phyloP scores from a whole-genome alignment of 2,113 vertebrate genomes.

The Tragelaphus imberbis region DNA sequence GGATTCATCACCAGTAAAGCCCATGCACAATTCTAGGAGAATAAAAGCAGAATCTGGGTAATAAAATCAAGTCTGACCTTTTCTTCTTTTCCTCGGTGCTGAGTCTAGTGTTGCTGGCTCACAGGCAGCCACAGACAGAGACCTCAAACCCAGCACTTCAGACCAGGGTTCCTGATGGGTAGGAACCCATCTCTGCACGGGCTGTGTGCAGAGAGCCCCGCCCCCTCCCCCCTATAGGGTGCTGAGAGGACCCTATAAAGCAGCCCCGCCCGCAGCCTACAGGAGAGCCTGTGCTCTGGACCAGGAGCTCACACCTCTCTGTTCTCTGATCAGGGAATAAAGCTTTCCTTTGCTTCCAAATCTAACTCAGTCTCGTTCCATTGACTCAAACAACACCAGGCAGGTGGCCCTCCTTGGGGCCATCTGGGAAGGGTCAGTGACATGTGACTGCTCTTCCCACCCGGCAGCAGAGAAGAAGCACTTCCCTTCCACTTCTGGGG shows the following conservation, averaged over 20 bases:
- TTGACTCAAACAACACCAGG: neutral
- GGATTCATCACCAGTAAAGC: neutral
- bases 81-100: neutral
- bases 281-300: neutral
- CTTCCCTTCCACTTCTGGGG: neutral
- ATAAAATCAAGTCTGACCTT: neutral
- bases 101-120: neutral
- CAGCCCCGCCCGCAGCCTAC: neutral
- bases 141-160: too few relatives aligned
- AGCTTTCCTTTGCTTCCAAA: neutral
- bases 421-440: neutral
- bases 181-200: neutral
- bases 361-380: neutral
- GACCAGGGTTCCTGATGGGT: too few relatives aligned
- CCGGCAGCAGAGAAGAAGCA: neutral
- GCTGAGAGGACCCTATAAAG: neutral
- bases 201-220: neutral
- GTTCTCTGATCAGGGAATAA: neutral
- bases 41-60: neutral
- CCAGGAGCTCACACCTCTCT: neutral
- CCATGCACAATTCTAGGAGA: neutral
- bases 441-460: neutral
- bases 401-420: neutral
- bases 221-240: too few relatives aligned
- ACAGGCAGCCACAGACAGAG: accelerated